Percentiles rank a stretch among this genome's conserved stretches.
Conservation (phyloP, 2,888 invertebrate species). For the Lepeophtheirus nordmannii region DNA sequence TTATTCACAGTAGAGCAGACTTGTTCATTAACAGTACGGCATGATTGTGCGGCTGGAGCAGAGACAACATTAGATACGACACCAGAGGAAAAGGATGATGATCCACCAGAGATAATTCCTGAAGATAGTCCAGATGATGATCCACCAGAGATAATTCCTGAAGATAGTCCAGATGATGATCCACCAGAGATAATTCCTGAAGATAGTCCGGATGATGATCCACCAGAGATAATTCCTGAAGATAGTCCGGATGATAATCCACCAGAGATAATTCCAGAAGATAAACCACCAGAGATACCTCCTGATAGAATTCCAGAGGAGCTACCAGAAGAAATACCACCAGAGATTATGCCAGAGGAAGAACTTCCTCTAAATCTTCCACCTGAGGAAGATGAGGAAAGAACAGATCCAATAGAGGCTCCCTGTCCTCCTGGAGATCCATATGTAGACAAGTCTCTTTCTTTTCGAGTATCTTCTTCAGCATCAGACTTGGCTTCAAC, state of each 20-base stretch:
- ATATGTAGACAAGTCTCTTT: background rate
- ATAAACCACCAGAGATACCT: background rate
- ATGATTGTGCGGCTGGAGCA: background rate
- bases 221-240: no score
- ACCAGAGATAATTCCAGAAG: no score
- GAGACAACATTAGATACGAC: background rate
- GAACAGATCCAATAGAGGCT: background rate
- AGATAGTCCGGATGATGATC: no score
- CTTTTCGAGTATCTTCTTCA: slow-evolving; percentile 1
- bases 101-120: background rate
- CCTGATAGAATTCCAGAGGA: background rate
- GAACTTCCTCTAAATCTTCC: no score
- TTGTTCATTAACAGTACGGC: slow-evolving; percentile 5
- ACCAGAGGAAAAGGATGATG: background rate
- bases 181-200: background rate
- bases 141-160: no score
- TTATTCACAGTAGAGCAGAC: background rate
- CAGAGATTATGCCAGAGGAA: background rate
- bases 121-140: background rate
- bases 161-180: background rate
- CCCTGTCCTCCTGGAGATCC: background rate
- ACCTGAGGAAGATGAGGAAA: background rate
- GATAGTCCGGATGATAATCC: no score
- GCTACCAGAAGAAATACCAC: background rate
- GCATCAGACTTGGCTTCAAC: no score